Base-by-base conservation (phyloP, 1,140 invertebrate species). In the Camponotus floridanus region DNA sequence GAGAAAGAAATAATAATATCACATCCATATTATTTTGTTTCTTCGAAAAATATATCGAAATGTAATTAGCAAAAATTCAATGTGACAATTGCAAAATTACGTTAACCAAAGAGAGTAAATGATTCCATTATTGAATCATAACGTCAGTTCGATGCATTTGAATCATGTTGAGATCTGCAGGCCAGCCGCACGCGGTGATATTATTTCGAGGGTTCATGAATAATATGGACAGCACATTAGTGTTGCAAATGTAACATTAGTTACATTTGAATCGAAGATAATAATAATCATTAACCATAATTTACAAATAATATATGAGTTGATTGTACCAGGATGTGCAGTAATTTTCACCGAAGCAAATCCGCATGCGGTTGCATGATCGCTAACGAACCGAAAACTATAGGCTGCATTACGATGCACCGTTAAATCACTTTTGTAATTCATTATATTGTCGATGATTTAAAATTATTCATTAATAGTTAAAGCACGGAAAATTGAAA, bases 231-330 rank as follows among this genome's bases (percentile, higher is more conserved):
- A 33, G 57, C 33, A 55, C 48, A 85, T 85, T 85, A 85, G 62
- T 85, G 61, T 85, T 85, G 81, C 81, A 85, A 85, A 85, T 85
- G 70, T 85, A 78, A 85, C 74, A 65, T 76, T 85, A 85, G 74
- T 85, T 85, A 76, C 81, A 85, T 83, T 61, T 13, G 6, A 83
- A 74, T 76, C 81, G 18, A 85, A 76, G 81, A 85, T 78, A 85
- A 85, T 85, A 62, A 85, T 78, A 85, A 78, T 78, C 81, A 78
- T 85, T 78, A 85, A 85, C 74, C 74, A 39, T 78, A 78, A 85
- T 85, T 76, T 85, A 78, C 81, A 78, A 68, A 83, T 76, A 81
- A 83, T 83, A 83, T 83, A 83, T 74, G 79, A 83, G 39, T 74
- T 74, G 79, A 83, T 83, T 83, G 71, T 73, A 57, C 79, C 68